A percentile compares a stretch with the other conserved stretches of the same genome.
phyloP scores from a whole-genome alignment of 2,888 invertebrate genomes.

The Stratiomys singularior region DNA sequence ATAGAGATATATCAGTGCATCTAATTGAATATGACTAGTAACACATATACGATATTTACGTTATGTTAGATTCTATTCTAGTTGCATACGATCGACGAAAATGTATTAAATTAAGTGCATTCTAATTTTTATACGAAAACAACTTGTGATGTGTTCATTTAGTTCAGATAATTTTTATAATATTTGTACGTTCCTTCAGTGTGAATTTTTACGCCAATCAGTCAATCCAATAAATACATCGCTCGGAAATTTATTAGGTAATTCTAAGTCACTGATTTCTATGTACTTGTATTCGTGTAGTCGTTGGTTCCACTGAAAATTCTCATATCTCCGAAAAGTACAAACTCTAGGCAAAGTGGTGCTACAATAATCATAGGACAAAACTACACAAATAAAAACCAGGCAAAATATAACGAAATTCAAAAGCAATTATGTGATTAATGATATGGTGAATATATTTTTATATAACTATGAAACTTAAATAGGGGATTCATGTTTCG shows the following conservation, averaged over 20 bases:
- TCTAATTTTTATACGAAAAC: not conserved
- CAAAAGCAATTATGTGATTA: conserved; percentile 40
- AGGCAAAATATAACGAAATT: conserved; percentile 29
- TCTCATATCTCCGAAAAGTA: conserved; percentile 40
- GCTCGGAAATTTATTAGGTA: no score
- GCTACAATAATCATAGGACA: conserved; percentile 5
- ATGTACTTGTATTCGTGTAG: not conserved
- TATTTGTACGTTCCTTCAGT: conserved; percentile 17
- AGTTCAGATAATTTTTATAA: conserved; percentile 24
- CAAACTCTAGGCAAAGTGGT: conserved; percentile 41
- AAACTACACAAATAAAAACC: not conserved
- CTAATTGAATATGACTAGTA: not conserved
- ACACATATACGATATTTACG: not conserved
- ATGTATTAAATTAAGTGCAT: no score
- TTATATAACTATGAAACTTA: conserved; percentile 21
- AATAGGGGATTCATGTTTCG: conserved; percentile 17
- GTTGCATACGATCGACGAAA: not conserved
- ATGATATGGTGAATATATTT: conserved; percentile 36
- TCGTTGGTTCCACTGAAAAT: conserved; percentile 18
- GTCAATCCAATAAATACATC: not conserved
- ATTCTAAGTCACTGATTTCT: not conserved
- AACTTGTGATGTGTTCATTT: conserved; percentile 28
- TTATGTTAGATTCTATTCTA: not conserved
- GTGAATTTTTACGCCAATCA: conserved; percentile 1
- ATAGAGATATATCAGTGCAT: conserved; percentile 34